Evolutionary conservation across 2,888 invertebrate species (phyloP).

Genomic region (Hesperia comma): DNA sequence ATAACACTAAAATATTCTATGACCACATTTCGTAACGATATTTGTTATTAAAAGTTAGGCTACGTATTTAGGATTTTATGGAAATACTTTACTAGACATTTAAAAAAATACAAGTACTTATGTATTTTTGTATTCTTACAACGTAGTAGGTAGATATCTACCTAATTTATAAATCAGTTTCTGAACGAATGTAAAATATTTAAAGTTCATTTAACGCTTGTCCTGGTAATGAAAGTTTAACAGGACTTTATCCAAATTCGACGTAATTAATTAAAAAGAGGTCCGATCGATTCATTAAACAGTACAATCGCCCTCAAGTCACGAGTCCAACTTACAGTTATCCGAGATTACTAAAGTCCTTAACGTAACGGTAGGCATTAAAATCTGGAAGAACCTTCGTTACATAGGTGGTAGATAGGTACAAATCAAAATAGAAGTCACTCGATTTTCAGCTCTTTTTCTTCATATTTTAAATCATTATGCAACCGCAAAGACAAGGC

Average conservation of each 20-base stretch:
- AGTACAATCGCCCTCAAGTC: slow-evolving; percentile 30
- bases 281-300: slow-evolving; percentile 35
- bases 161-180: not conserved
- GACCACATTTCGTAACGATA: too few relatives aligned
- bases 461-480: not conserved
- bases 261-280: slow-evolving; percentile 38
- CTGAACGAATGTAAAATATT: not conserved
- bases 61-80: too few relatives aligned
- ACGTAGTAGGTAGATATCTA: too few relatives aligned
- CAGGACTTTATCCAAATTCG: slow-evolving; percentile 27
- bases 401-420: slow-evolving; percentile 1
- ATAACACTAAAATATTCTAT: too few relatives aligned
- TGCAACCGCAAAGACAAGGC: not conserved
- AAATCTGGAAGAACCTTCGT: slow-evolving; percentile 9
- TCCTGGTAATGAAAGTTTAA: slow-evolving; percentile 10
- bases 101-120: too few relatives aligned
- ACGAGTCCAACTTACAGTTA: slow-evolving; percentile 37
- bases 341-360: slow-evolving; percentile 37
- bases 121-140: too few relatives aligned
- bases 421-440: not conserved
- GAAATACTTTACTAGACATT: too few relatives aligned
- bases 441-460: not conserved
- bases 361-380: slow-evolving; percentile 38
- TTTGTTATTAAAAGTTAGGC: too few relatives aligned
- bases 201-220: slow-evolving; percentile 9